Evolutionary conservation across 2,113 vertebrate genomes (phyloP).

Genomic region (Gymnocephalus cernua): DNA sequence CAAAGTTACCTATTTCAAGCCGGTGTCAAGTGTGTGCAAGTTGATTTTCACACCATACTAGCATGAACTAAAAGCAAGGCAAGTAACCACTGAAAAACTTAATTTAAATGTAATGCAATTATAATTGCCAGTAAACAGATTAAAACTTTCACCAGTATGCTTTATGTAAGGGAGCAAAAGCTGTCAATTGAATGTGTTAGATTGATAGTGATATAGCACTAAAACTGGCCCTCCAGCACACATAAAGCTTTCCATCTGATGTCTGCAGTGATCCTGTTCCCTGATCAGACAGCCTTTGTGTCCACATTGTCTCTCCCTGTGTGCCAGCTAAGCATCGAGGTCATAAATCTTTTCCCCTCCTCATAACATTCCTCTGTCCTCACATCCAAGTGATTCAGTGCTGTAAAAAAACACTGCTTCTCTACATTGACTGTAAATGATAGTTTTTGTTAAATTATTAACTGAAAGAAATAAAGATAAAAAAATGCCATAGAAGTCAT

Average conservation of each 20-base stretch:
- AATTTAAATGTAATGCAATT: background rate
- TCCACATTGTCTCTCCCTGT: background rate
- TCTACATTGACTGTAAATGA: background rate
- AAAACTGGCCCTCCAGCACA: background rate
- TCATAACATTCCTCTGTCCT: background rate
- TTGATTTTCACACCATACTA: background rate
- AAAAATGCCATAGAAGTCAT: background rate
- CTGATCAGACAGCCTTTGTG: background rate
- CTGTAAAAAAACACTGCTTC: background rate
- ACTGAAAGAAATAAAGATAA: background rate
- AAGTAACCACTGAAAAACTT: background rate
- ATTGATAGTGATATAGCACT: background rate
- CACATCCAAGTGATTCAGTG: no score
- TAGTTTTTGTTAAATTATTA: background rate
- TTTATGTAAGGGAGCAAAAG: background rate
- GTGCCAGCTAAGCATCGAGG: background rate
- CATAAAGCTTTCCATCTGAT: slow-evolving; percentile 13
- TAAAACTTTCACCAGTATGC: background rate
- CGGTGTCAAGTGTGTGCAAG: background rate
- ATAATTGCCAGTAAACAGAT: background rate
- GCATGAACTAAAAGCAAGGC: background rate
- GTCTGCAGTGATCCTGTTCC: background rate
- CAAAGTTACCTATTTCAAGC: background rate
- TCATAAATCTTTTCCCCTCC: background rate
- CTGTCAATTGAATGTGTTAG: background rate